These are phyloP conservation scores for Crax fasciolata DNA, from an alignment of 2,797 vertebrate species.

Conservation along the genomic window DNA sequence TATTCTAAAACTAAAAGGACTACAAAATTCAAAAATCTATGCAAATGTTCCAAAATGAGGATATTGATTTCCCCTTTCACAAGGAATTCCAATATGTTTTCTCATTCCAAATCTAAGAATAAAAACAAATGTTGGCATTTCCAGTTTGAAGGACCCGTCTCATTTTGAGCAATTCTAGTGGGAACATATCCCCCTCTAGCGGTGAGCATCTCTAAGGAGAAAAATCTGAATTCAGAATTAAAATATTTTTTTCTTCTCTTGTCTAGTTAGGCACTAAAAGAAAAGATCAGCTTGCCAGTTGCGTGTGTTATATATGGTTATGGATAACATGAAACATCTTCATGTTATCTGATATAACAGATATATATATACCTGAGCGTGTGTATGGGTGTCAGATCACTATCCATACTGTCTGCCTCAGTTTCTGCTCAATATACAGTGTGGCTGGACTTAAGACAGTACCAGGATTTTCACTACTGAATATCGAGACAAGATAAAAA, in stretches of 20 bases:
- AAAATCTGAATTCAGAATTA: neutral
- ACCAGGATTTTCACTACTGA: neutral
- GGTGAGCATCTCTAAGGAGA: neutral
- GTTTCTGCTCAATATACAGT: neutral
- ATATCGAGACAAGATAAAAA: neutral
- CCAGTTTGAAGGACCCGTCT: rapidly evolving
- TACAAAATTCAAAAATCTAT: neutral
- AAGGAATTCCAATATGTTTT: neutral
- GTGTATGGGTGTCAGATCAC: neutral
- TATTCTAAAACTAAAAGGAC: neutral
- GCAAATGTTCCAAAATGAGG: neutral
- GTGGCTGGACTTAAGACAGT: neutral
- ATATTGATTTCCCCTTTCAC: neutral
- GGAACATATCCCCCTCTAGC: neutral
- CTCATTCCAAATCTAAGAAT: neutral
- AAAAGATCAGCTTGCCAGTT: neutral
- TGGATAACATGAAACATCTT: neutral
- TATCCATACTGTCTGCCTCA: neutral
- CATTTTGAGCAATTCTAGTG: rapidly evolving
- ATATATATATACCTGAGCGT: no score
- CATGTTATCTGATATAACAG: neutral
- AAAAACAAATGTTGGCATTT: neutral
- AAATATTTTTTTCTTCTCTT: neutral
- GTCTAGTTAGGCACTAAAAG: neutral
- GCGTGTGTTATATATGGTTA: neutral